Percentiles rank a stretch among this genome's conserved stretches.
Evolutionary conservation across 2,113 vertebrate species (phyloP).

Genomic region (Gorilla gorilla): DNA sequence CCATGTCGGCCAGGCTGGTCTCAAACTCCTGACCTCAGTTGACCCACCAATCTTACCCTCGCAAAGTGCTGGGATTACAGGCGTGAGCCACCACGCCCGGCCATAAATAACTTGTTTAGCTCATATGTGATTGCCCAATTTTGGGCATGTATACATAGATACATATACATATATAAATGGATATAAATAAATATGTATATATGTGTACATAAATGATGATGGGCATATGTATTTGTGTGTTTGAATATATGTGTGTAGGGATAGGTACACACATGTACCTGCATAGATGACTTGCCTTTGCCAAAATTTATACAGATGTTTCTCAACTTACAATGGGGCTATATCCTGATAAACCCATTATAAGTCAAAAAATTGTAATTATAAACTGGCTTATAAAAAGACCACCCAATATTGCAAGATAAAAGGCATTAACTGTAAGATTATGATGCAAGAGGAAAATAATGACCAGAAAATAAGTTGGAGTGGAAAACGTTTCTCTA

Average conservation of each 20-base stretch:
- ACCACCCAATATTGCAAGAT: background rate
- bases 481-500: background rate
- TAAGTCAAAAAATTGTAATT: background rate
- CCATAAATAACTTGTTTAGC: background rate
- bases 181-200: background rate
- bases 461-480: background rate
- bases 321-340: background rate
- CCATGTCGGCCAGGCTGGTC: too few relatives aligned
- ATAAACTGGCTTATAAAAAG: background rate
- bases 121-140: background rate
- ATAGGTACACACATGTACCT: background rate
- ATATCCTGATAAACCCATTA: background rate
- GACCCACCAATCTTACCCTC: too few relatives aligned
- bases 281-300: background rate
- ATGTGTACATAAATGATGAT: background rate
- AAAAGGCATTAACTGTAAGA: background rate
- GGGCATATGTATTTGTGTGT: background rate
- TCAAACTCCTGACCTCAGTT: too few relatives aligned
- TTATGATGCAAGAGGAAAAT: background rate
- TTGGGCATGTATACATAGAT: background rate
- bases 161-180: background rate
- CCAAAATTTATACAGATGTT: background rate
- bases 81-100: too few relatives aligned
- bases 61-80: too few relatives aligned
- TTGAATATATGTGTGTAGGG: background rate